A percentile compares a stretch with the other conserved stretches of the same genome.
phyloP scores from a whole-genome alignment of 2,797 vertebrate genomes.

The Phoxinus dragarum region DNA sequence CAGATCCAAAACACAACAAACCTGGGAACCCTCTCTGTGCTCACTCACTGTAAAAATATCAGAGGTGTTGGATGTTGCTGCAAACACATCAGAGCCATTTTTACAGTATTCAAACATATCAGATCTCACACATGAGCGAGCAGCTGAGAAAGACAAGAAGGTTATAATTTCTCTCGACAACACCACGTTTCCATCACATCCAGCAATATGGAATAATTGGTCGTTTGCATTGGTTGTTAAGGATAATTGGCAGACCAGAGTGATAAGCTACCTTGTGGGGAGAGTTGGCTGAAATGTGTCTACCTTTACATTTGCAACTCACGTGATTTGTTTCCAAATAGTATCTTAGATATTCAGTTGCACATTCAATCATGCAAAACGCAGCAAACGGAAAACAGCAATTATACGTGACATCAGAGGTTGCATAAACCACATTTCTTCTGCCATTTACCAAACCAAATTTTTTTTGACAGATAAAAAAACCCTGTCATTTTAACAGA shows the following conservation, averaged over 20 bases:
- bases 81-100: constrained; percentile 22
- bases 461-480: not conserved
- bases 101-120: constrained; percentile 24
- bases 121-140: constrained; percentile 1
- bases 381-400: not conserved
- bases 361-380: not conserved
- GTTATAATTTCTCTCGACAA: not conserved
- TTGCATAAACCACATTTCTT: not conserved
- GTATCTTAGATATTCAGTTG: not conserved
- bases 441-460: not conserved
- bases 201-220: constrained; percentile 1
- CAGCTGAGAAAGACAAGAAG: not conserved
- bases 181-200: not conserved
- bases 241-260: constrained; percentile 5
- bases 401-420: not conserved
- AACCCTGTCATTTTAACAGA: not conserved
- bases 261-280: not conserved
- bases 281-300: not conserved
- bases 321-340: not conserved
- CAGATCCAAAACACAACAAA: constrained; percentile 19
- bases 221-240: not conserved
- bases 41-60: constrained; percentile 32
- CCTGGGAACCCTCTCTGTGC: not conserved
- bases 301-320: not conserved
- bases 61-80: constrained; percentile 18